Percentiles rank a stretch among this genome's conserved stretches.
Evolutionary conservation across 2,113 vertebrate species (phyloP).

Genomic region (Ifrita kowaldi): DNA sequence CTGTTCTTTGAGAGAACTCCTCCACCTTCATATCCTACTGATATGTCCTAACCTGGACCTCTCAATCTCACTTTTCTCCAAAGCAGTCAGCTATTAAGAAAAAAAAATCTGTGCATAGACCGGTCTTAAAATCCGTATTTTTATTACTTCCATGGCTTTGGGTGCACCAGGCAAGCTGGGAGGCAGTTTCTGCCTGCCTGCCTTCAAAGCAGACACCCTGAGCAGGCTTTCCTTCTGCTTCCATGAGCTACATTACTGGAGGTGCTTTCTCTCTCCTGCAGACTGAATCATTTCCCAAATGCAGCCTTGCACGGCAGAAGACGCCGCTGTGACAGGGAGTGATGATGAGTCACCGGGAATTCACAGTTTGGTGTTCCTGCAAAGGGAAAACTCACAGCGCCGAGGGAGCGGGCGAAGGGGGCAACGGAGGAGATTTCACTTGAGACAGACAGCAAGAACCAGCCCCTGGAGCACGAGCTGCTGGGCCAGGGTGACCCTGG

Average conservation of each 20-base stretch:
- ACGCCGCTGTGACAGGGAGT: slow-evolving; percentile 41
- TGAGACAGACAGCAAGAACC: neutral
- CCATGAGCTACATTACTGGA: slow-evolving; percentile 20
- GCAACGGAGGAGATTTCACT: neutral
- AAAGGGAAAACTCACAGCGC: slow-evolving; percentile 10
- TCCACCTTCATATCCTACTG: neutral
- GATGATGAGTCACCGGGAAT: slow-evolving; percentile 63
- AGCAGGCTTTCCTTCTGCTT: neutral
- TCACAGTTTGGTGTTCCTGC: slow-evolving; percentile 55
- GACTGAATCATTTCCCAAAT: slow-evolving; percentile 65
- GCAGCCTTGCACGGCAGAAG: slow-evolving; percentile 52
- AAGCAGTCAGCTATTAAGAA: neutral
- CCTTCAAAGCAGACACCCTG: neutral
- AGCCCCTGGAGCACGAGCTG: neutral
- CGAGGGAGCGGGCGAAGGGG: neutral
- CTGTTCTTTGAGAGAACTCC: neutral
- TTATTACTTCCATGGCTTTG: neutral
- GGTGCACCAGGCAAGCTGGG: neutral
- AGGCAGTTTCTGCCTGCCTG: neutral
- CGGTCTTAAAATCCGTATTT: neutral
- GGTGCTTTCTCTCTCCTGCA: slow-evolving; percentile 46
- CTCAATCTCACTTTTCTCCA: neutral
- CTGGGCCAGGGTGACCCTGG: neutral
- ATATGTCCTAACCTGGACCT: neutral
- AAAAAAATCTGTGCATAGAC: neutral